phyloP scores from a whole-genome alignment of 2,113 vertebrate genomes.

The Balaenoptera acutorostrata region DNA sequence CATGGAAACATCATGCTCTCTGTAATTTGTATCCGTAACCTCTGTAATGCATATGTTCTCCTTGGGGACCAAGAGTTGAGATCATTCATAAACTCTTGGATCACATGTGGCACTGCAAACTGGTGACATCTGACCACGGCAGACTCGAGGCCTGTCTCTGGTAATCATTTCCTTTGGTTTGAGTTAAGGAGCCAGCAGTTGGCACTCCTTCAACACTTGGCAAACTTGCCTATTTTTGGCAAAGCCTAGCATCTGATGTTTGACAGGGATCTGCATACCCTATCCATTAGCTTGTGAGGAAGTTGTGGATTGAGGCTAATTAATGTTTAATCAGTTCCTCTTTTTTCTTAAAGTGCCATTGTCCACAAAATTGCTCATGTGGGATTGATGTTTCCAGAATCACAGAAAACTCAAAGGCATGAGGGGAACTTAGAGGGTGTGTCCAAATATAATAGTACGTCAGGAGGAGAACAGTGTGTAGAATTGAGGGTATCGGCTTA shows the following conservation, averaged over 20 bases:
- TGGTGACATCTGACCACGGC: constrained; percentile 50
- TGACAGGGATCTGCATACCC: constrained; percentile 23
- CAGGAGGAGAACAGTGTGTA: background rate
- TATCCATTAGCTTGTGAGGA: constrained; percentile 1
- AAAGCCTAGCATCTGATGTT: constrained; percentile 38
- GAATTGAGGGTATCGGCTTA: background rate
- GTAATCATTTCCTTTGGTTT: background rate
- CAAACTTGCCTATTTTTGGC: constrained; percentile 41
- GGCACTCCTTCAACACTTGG: constrained; percentile 8
- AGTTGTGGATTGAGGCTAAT: constrained; percentile 66
- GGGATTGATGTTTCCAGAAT: background rate
- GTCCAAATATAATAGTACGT: accelerated
- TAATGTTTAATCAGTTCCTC: constrained; percentile 69
- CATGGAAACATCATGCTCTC: background rate
- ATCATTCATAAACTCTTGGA: constrained; percentile 52
- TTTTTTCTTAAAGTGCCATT: constrained; percentile 42
- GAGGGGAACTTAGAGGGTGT: background rate
- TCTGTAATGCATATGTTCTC: constrained; percentile 63
- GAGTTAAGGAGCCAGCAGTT: constrained; percentile 33
- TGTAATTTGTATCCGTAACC: constrained; percentile 3
- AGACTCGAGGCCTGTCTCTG: constrained; percentile 19
- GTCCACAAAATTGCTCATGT: constrained; percentile 34
- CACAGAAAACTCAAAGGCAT: background rate
- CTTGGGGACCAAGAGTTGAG: background rate
- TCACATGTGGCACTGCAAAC: background rate